Conservation (phyloP, 2,113 vertebrate genomes). For the Heterotilapia buettikoferi region DNA sequence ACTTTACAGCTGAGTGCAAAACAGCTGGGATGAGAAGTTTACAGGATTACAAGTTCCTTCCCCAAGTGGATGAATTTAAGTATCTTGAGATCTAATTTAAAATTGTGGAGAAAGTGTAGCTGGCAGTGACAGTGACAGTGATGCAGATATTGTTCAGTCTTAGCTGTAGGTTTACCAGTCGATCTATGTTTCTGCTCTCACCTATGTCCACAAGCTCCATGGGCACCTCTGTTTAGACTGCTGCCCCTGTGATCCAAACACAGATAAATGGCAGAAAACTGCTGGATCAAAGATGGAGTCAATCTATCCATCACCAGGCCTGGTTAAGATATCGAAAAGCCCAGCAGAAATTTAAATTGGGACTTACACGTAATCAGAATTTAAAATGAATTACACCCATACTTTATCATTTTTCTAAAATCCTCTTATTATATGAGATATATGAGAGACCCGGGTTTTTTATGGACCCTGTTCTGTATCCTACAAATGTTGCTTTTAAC, state of each 20-base stretch:
- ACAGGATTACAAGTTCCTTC: not conserved
- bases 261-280: not conserved
- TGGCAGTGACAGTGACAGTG: not conserved
- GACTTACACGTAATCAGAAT: accelerated
- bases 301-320: not conserved
- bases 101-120: not conserved
- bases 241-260: not conserved
- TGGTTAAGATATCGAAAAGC: not conserved
- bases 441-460: not conserved
- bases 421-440: not conserved
- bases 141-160: not conserved
- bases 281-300: not conserved
- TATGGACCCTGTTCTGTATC: not conserved
- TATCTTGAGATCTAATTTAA: not conserved
- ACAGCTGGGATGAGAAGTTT: not conserved
- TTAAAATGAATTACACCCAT: not conserved
- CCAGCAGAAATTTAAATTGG: not conserved
- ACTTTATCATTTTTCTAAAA: not conserved
- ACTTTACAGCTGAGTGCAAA: not conserved
- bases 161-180: not conserved
- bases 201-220: not conserved
- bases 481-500: not conserved
- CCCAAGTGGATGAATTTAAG: not conserved
- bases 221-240: accelerated
- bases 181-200: not conserved